These are phyloP conservation scores for Ramazzottius varieornatus DNA, from an alignment of 2,888 invertebrate species.

Conservation along the genomic window DNA sequence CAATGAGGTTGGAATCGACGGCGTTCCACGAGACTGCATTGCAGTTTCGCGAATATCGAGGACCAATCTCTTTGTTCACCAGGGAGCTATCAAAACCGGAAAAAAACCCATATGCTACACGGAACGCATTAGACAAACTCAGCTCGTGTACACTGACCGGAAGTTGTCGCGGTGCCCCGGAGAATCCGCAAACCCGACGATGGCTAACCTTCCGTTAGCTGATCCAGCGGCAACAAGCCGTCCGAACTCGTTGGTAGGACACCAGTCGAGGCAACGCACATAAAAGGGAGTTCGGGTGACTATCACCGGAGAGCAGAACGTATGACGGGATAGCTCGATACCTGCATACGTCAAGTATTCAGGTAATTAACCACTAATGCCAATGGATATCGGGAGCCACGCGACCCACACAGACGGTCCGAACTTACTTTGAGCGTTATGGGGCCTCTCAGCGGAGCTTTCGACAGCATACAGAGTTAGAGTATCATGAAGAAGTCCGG, in stretches of 20 bases:
- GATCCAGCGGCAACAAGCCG: constrained; percentile 61
- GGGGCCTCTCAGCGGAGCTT: background rate
- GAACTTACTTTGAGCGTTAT: background rate
- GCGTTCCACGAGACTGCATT: constrained; percentile 67
- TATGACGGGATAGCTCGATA: background rate
- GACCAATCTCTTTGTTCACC: too few relatives aligned
- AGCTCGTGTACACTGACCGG: too few relatives aligned
- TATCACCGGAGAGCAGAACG: background rate
- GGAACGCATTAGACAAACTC: too few relatives aligned
- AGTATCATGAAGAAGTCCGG: background rate
- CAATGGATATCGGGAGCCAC: background rate
- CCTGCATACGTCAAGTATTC: too few relatives aligned
- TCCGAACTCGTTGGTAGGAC: constrained; percentile 45
- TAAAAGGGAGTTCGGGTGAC: background rate
- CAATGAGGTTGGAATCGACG: constrained; percentile 40
- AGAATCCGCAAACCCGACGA: constrained; percentile 29
- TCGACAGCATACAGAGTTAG: background rate
- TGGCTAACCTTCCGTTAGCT: constrained; percentile 56
- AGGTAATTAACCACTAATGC: too few relatives aligned
- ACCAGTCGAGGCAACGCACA: constrained; percentile 48
- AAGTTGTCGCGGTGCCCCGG: background rate
- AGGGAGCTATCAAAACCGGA: too few relatives aligned
- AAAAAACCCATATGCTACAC: too few relatives aligned
- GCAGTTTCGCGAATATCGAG: constrained; percentile 56
- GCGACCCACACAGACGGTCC: too few relatives aligned